These are phyloP conservation scores for Typhlichthys subterraneus DNA, from an alignment of 2,797 vertebrate genomes.

Conservation along the genomic window DNA sequence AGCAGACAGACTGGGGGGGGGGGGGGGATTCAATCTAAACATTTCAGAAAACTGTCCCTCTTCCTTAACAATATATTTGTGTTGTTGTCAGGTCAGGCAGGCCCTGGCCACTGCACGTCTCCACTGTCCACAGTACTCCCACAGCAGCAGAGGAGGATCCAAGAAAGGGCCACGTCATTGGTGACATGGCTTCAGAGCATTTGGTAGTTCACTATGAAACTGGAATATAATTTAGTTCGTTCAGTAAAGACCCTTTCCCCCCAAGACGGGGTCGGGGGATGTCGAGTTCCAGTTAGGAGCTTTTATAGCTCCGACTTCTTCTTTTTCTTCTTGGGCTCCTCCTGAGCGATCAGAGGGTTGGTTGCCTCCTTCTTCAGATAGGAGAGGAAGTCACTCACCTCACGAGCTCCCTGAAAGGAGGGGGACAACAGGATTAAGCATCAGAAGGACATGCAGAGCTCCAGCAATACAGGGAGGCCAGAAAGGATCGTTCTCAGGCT, in stretches of 20 bases:
- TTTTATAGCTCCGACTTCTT: slow-evolving; percentile 87
- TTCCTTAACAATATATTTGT: slow-evolving; percentile 58
- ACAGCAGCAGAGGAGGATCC: slow-evolving; percentile 65
- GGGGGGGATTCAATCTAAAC: slow-evolving; percentile 56
- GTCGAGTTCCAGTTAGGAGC: slow-evolving; percentile 43
- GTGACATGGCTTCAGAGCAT: slow-evolving; percentile 73
- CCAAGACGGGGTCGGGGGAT: neutral
- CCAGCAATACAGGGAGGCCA: too few species aligned
- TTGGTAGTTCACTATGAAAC: slow-evolving; percentile 76
- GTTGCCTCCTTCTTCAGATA: slow-evolving; percentile 93
- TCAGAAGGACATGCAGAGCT: neutral
- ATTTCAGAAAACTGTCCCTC: slow-evolving; percentile 64
- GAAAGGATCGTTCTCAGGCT: slow-evolving; percentile 1
- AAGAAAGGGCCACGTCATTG: slow-evolving; percentile 53
- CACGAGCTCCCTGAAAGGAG: slow-evolving; percentile 88
- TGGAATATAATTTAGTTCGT: slow-evolving; percentile 79
- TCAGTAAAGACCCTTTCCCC: slow-evolving; percentile 39
- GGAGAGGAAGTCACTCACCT: slow-evolving; percentile 92
- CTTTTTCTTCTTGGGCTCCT: slow-evolving; percentile 89
- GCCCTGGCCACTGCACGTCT: slow-evolving; percentile 62
- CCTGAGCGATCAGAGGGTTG: slow-evolving; percentile 82
- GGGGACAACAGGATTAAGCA: slow-evolving; percentile 10
- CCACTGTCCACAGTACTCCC: slow-evolving; percentile 66
- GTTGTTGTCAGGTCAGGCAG: slow-evolving; percentile 56
- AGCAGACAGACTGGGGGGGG: slow-evolving; percentile 54